phyloP scores from a whole-genome alignment of 2,888 invertebrate species.

The Sacculina carcini region DNA sequence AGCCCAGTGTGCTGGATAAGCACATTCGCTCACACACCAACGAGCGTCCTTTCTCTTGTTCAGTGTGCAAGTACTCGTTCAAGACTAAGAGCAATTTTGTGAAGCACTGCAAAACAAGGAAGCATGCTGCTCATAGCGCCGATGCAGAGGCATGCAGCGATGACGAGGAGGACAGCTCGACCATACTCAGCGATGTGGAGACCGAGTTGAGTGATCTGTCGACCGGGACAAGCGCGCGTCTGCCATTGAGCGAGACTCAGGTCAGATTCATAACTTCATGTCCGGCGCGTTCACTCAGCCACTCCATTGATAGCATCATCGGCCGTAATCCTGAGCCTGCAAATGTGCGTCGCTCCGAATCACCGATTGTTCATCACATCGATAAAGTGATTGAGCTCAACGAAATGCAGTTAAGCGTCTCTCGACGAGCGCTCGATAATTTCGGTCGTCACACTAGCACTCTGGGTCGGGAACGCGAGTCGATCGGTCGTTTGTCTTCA shows the following conservation, averaged over 20 bases:
- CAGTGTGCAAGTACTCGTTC: conserved; percentile 12
- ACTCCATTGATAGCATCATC: background rate
- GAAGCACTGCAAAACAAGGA: conserved; percentile 12
- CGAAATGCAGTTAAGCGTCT: background rate
- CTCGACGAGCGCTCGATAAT: background rate
- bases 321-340: background rate
- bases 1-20: conserved; percentile 13
- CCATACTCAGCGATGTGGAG: background rate
- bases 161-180: background rate
- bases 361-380: background rate
- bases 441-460: background rate
- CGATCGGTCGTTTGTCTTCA: background rate
- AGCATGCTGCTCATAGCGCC: conserved; percentile 8
- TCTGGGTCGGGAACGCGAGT: background rate
- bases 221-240: no score
- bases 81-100: conserved; percentile 14
- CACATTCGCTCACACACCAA: conserved; percentile 14
- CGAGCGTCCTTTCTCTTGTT: conserved; percentile 12
- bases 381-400: conserved; percentile 1
- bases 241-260: no score
- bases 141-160: conserved; percentile 1
- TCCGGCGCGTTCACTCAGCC: background rate
- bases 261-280: no score
- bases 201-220: background rate
- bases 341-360: background rate